Percentiles rank a stretch among this genome's conserved stretches.
phyloP scores from a whole-genome alignment of 2,888 invertebrate genomes.

The Clusia tigrina region DNA sequence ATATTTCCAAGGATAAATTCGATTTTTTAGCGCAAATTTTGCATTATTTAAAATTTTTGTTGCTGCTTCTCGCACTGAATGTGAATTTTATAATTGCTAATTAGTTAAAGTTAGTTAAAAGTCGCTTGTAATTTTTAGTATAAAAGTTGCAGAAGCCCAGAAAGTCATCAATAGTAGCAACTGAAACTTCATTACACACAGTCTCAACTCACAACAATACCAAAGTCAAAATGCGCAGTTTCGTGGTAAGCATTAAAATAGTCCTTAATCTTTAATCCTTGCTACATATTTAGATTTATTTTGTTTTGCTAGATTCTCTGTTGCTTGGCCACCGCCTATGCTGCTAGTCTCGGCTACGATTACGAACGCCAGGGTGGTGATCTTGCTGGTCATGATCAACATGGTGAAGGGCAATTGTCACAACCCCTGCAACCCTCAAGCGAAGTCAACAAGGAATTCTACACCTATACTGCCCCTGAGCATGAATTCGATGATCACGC shows the following conservation, averaged over 20 bases:
- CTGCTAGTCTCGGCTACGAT: constrained; percentile 39
- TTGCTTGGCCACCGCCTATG: constrained; percentile 37
- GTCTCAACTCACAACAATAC: neutral
- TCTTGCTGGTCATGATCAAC: neutral
- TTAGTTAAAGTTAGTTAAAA: neutral
- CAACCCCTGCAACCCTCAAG: no score
- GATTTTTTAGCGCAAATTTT: constrained; percentile 22
- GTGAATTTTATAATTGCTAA: constrained; percentile 1
- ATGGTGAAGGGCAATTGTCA: constrained; percentile 6
- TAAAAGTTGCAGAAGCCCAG: neutral
- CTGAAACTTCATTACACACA: neutral
- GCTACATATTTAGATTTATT: neutral
- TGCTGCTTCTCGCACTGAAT: constrained; percentile 5
- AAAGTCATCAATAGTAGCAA: neutral
- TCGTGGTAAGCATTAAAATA: constrained; percentile 13
- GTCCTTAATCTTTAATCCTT: constrained; percentile 17
- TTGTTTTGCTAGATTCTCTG: constrained; percentile 37
- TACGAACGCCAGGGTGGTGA: constrained; percentile 29
- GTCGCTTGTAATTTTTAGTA: neutral
- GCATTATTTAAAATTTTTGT: constrained; percentile 19
- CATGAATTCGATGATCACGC: no score
- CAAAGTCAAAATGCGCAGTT: constrained; percentile 1
- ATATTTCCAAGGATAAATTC: constrained; percentile 26
- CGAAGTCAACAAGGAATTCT: no score
- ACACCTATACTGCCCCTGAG: no score